Evolutionary conservation across 2,888 invertebrate species (phyloP).

Genomic region (Nasonovia ribisnigri): DNA sequence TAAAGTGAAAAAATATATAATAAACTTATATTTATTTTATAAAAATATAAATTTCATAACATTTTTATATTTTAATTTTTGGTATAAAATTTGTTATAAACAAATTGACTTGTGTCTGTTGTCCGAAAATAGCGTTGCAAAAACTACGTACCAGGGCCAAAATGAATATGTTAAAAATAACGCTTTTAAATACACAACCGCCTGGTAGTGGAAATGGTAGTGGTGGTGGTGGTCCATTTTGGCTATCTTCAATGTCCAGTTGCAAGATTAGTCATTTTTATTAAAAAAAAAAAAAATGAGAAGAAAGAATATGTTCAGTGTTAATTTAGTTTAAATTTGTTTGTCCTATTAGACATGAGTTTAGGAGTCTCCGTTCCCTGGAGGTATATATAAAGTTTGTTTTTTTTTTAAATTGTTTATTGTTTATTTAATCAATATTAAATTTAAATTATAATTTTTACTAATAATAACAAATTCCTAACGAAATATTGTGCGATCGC

Average conservation of each 20-base stretch:
- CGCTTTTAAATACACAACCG: conserved; percentile 55
- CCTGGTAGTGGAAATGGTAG: conserved; percentile 32
- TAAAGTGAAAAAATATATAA: neutral
- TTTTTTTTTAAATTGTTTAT: neutral
- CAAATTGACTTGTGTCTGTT: conserved; percentile 34
- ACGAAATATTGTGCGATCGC: conserved; percentile 36
- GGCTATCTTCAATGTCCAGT: conserved; percentile 62
- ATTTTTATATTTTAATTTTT: conserved; percentile 20
- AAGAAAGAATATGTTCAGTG: conserved; percentile 62
- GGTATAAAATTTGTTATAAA: conserved; percentile 45
- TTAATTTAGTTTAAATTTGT: conserved; percentile 56
- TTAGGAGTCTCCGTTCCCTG: conserved; percentile 55
- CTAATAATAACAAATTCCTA: conserved; percentile 29
- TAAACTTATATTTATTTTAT: neutral
- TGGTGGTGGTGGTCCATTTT: conserved; percentile 59
- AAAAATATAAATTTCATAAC: neutral
- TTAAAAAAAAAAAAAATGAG: conserved; percentile 39
- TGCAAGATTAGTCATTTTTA: conserved; percentile 61
- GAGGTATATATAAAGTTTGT: conserved; percentile 45
- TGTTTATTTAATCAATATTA: neutral
- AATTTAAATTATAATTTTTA: conserved; percentile 13
- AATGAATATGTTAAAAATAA: conserved; percentile 63
- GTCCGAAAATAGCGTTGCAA: conserved; percentile 63
- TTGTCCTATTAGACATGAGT: conserved; percentile 49
- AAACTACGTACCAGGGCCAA: conserved; percentile 55